phyloP scores from a whole-genome alignment of 2,888 invertebrate genomes.

The Synergus umbraculus region DNA sequence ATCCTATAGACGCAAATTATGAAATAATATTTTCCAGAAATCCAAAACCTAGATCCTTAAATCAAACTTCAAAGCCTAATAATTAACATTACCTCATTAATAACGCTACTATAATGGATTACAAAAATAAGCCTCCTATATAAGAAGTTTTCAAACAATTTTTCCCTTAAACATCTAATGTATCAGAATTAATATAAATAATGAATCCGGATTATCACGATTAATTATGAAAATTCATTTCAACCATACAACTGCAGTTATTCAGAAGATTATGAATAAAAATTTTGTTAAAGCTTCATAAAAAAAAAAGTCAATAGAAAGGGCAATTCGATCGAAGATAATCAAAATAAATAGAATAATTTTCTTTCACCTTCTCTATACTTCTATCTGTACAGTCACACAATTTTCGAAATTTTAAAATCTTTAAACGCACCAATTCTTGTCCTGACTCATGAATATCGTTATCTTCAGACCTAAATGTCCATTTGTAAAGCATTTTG shows the following conservation, averaged over 20 bases:
- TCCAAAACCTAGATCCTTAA: conserved; percentile 44
- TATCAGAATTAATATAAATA: conserved; percentile 5
- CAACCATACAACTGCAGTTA: background rate
- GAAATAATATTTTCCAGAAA: conserved; percentile 32
- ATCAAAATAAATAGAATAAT: conserved; percentile 21
- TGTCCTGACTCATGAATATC: conserved; percentile 13
- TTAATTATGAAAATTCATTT: conserved; percentile 3
- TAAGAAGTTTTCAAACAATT: conserved; percentile 5
- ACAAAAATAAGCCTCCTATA: background rate
- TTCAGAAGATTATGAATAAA: background rate
- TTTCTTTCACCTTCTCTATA: background rate
- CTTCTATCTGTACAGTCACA: background rate
- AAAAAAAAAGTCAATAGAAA: conserved; percentile 18
- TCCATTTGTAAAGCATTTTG: background rate
- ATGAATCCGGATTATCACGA: conserved; percentile 3
- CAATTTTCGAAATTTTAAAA: background rate
- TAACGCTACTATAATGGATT: conserved; percentile 10
- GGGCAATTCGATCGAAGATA: background rate
- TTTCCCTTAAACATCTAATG: background rate
- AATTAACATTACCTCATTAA: background rate
- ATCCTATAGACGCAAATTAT: conserved; percentile 20
- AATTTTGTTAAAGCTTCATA: conserved; percentile 17
- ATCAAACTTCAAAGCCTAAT: conserved; percentile 41
- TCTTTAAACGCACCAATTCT: conserved; percentile 9
- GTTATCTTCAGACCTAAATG: background rate